Evolutionary conservation across 1,140 invertebrate genomes (phyloP), one percentile per base, ranked within the genome.

Genomic region (Drusus annulatus): DNA sequence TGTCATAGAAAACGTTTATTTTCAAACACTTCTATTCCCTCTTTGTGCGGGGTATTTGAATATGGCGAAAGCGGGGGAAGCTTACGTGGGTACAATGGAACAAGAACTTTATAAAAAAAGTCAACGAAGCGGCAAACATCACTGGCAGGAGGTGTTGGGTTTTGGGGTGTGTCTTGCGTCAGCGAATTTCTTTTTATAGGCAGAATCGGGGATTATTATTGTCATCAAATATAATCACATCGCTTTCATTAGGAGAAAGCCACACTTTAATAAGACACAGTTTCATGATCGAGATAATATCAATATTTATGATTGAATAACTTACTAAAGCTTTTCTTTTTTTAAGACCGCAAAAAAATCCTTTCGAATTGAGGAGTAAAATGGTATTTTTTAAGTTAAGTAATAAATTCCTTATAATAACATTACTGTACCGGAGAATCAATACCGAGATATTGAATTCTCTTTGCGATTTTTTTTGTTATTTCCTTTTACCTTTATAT

Each of bases 71-170:
- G 62, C 51, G 62, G 50, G 76, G 36, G 56, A 60, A 25, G 28
- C 50, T n/a, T 45, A 45, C 36, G 1, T 60, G 8, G 56, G 54
- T 76, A 76, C 74, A 62, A 76, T 74, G 58, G 25, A 69, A 78
- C 76, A 83, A 78, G 73, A 80, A 79, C 79, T 80, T 83, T 80
- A 80, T 76, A 71, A 62, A 83, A 80, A 83, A 83, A 80, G 74
- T 76, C 81, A 79, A 51, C 54, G 76, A 80, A 79, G 79, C 81
- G 81, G 51, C 58, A 83, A 80, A 80, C 81, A 80, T 83, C 81
- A 83, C 51, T 73, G 76, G 23, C 63, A 78, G 51, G 77, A 80
- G 79, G 81, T 76, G 79, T 83, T 73, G 60, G 71, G 79, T 13
- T 8, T 45, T 45, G 7, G 10, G 10, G 79, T 51, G 77, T 76